Percentiles rank a stretch among this genome's conserved stretches.
These are phyloP conservation scores for Autographa pulchrina DNA, from an alignment of 2,888 invertebrate species.

Conservation along the genomic window DNA sequence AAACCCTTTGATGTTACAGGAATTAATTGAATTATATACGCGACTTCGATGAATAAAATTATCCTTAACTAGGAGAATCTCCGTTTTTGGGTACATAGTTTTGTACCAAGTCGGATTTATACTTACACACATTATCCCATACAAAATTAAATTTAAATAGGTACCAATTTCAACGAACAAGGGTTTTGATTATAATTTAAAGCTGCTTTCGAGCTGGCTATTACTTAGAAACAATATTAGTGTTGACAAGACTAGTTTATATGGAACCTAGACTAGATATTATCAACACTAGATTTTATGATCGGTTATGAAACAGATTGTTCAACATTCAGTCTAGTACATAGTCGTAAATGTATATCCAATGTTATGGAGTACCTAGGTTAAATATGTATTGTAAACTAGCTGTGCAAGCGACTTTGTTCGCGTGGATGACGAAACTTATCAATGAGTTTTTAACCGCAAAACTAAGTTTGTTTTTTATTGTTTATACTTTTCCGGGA, in stretches of 20 bases:
- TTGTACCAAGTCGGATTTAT: neutral
- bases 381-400: neutral
- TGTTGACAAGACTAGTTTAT: neutral
- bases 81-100: neutral
- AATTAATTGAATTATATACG: neutral
- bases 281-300: constrained; percentile 7
- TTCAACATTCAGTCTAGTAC: neutral
- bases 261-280: neutral
- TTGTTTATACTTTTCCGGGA: too few species aligned
- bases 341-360: neutral
- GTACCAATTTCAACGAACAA: neutral
- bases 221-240: neutral
- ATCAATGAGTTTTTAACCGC: too few species aligned
- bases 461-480: too few species aligned
- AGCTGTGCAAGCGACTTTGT: too few species aligned
- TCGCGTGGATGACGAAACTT: too few species aligned
- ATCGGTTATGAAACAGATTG: constrained; percentile 1
- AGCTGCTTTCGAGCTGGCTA: neutral
- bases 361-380: neutral
- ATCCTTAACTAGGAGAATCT: too few species aligned
- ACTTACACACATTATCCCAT: too few species aligned
- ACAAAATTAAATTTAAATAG: too few species aligned
- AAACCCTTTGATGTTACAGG: neutral
- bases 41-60: too few species aligned
- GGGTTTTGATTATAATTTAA: neutral